Percentiles rank a stretch among this genome's conserved stretches.
Conservation (phyloP, 2,797 vertebrate genomes). For the Sylvia borin region DNA sequence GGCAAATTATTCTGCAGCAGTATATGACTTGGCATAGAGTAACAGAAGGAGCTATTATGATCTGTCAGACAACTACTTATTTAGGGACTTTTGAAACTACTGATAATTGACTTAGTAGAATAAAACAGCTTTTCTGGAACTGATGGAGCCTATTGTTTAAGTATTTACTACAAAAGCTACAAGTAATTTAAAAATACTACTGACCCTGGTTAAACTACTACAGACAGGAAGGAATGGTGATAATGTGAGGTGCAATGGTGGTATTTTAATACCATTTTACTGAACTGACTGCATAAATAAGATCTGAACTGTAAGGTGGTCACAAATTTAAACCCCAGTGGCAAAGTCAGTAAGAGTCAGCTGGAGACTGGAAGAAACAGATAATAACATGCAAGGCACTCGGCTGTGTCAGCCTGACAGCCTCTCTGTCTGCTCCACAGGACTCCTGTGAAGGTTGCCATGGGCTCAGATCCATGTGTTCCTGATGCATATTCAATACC, state of each 20-base stretch:
- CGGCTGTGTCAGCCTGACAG: constrained; percentile 64
- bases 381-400: constrained; percentile 60
- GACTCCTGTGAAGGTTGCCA: constrained; percentile 65
- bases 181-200: constrained; percentile 22
- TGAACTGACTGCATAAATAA: neutral
- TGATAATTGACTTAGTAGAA: constrained; percentile 62
- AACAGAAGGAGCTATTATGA: constrained; percentile 62
- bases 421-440: constrained; percentile 60
- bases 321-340: constrained; percentile 19
- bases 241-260: neutral
- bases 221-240: neutral
- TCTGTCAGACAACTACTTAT: constrained; percentile 66
- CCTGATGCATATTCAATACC: constrained; percentile 68
- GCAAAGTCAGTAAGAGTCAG: constrained; percentile 34
- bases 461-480: constrained; percentile 64
- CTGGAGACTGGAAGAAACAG: constrained; percentile 34
- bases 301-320: neutral
- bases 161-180: constrained; percentile 15
- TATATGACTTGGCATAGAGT: constrained; percentile 39
- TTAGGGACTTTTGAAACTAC: constrained; percentile 61
- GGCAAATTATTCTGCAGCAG: constrained; percentile 56
- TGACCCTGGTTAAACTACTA: constrained; percentile 10
- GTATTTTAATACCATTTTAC: neutral
- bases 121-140: constrained; percentile 57
- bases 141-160: constrained; percentile 57